Evolutionary conservation across 37 sponge, comb jelly and placozoan genomes (phyloP), one percentile per base, ranked within the genome.

Genomic region (Cliona cf. orientalis): DNA sequence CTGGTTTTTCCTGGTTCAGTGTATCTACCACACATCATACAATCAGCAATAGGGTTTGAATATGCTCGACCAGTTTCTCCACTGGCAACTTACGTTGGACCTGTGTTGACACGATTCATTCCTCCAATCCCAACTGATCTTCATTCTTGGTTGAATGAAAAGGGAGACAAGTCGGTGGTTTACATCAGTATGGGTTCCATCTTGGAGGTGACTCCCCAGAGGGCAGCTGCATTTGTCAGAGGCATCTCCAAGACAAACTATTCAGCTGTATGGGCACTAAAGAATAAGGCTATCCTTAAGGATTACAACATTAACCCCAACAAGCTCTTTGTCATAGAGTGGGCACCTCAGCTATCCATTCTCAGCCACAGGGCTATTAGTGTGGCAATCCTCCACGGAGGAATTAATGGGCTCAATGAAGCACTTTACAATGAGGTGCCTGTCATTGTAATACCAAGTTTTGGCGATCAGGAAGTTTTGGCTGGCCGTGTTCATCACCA

Each of bases 131-230:
- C 76, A n/a, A n/a, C n/a, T n/a, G 70, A 74, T 1, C 49, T 90
- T 35, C 33, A 37, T 25, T 43, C 45, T 26, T 91, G 91, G 91
- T 68, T 91, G 72, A 53, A 58, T 22, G 14, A 25, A 21, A 68
- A 66, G n/a, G 23, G 49, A 4, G 38, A 42, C 11, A 56, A 66
- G 6, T 25, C 45, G 53, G 91, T 91, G 26, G 69, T 91, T 25
- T 91, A 91, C 45, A 37, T 91, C 36, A 91, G 91, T 43, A 91
- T 91, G 91, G 91, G 91, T 1, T 75, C 82, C 1, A 58, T 26
- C 4, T 17, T 49, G 21, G 61, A n/a, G 0, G 11, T 86, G 23
- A 66, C 65, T 22, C 7, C 21, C 11, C 56, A 86, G 22, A 38
- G 21, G n/a, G 87, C 79, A 1, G 29, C 42, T 36, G 78, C 66